phyloP scores from a whole-genome alignment of 2,797 vertebrate species.

The Micromesistius poutassou region DNA sequence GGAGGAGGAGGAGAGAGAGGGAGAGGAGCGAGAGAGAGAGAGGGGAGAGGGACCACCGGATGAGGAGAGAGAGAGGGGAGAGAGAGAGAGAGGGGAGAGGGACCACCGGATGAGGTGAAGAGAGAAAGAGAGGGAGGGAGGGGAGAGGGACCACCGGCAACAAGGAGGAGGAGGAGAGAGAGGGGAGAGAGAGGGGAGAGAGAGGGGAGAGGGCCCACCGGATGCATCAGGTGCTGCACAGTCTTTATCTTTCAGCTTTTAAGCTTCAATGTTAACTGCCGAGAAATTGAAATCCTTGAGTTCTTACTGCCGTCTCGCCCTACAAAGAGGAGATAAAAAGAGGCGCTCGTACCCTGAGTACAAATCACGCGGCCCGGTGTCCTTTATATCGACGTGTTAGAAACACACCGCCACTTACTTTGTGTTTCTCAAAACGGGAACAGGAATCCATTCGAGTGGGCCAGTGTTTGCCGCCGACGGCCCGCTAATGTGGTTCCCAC shows the following conservation, averaged over 20 bases:
- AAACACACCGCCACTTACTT: background rate
- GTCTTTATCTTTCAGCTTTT: background rate
- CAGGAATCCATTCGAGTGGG: background rate
- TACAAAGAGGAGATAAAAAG: background rate
- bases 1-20: no score
- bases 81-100: no score
- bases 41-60: no score
- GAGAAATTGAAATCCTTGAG: constrained; percentile 7
- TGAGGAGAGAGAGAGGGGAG: no score
- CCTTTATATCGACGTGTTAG: background rate
- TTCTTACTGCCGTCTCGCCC: background rate
- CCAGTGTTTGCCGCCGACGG: background rate
- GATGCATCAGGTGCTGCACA: background rate
- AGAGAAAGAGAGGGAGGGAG: no score
- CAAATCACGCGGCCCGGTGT: background rate
- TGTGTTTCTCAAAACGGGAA: background rate
- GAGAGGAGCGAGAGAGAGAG: no score
- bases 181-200: no score
- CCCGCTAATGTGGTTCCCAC: background rate
- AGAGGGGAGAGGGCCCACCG: background rate
- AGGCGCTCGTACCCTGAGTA: background rate
- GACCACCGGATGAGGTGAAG: no score
- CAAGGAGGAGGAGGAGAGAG: no score
- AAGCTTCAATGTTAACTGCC: constrained; percentile 4
- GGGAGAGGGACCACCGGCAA: no score